Conservation (phyloP, 2,797 vertebrate genomes). For the Carcharodon carcharias region DNA sequence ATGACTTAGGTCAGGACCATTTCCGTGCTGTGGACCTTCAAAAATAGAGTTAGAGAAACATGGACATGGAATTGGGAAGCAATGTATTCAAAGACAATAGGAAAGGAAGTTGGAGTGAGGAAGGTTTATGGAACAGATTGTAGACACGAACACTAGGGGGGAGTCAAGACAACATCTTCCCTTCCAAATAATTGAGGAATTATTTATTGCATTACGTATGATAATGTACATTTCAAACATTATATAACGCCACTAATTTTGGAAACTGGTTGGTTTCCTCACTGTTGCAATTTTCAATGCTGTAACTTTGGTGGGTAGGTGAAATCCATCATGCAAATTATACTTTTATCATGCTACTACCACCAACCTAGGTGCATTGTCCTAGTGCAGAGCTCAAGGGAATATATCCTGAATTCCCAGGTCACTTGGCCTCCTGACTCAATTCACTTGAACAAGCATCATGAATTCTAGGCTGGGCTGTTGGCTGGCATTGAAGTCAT, state of each 20-base stretch:
- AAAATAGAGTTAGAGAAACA: not conserved
- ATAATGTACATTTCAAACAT: not conserved
- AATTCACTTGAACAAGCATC: too few species aligned
- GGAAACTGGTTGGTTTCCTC: not conserved
- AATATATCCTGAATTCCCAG: too few species aligned
- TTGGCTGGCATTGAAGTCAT: too few species aligned
- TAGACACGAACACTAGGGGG: not conserved
- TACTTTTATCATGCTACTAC: not conserved
- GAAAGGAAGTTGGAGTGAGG: not conserved
- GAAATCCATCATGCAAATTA: too few species aligned
- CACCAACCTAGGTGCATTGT: not conserved
- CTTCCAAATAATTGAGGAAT: not conserved
- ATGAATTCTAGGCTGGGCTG: too few species aligned
- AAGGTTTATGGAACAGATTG: not conserved
- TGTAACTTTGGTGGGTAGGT: not conserved
- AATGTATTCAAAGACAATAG: not conserved
- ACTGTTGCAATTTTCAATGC: not conserved
- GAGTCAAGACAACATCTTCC: not conserved
- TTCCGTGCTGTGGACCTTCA: not conserved
- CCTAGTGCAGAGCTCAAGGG: too few species aligned
- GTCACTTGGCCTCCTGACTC: too few species aligned
- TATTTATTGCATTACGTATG: not conserved
- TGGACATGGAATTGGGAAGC: not conserved
- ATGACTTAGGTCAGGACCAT: not conserved
- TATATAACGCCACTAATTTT: not conserved